Evolutionary conservation across 2,888 invertebrate species (phyloP).

Genomic region (Megamerina dolium): DNA sequence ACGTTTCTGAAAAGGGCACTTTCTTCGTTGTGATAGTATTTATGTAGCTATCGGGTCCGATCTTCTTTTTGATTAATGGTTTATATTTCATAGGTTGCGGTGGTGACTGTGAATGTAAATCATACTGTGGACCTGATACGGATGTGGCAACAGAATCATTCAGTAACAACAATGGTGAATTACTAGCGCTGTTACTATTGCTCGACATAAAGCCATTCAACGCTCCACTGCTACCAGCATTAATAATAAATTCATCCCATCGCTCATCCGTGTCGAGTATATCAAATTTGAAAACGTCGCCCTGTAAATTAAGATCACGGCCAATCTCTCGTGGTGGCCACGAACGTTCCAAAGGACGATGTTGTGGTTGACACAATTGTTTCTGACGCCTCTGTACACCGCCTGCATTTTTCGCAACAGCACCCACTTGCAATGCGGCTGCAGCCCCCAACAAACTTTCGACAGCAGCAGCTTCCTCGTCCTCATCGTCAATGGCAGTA

Average conservation of each 20-base stretch:
- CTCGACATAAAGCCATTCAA: slow-evolving; percentile 11
- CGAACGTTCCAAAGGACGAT: slow-evolving; percentile 71
- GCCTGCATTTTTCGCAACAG: slow-evolving; percentile 13
- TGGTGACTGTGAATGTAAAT: slow-evolving; percentile 18
- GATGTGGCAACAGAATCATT: slow-evolving; percentile 19
- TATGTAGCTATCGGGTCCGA: slow-evolving; percentile 68
- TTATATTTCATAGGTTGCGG: slow-evolving; percentile 51
- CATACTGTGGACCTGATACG: slow-evolving; percentile 26
- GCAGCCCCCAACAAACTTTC: slow-evolving; percentile 42
- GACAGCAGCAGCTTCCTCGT: slow-evolving; percentile 37
- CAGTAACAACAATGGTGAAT: slow-evolving; percentile 34
- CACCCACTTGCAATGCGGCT: slow-evolving; percentile 36
- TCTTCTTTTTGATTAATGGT: slow-evolving; percentile 59
- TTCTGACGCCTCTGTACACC: slow-evolving; percentile 26
- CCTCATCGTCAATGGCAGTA: slow-evolving; percentile 27
- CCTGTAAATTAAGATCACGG: slow-evolving; percentile 53
- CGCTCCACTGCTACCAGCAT: background rate
- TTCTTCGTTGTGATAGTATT: slow-evolving; percentile 53
- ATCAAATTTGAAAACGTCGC: slow-evolving; percentile 78
- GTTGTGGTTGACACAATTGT: slow-evolving; percentile 46
- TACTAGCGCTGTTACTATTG: slow-evolving; percentile 29
- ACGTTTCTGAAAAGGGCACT: slow-evolving; percentile 45
- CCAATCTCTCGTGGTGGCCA: slow-evolving; percentile 59
- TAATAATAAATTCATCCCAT: slow-evolving; percentile 22
- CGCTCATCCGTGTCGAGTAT: slow-evolving; percentile 74